Evolutionary conservation across 1,140 invertebrate genomes (phyloP).

Genomic region (Panonychus citri): DNA sequence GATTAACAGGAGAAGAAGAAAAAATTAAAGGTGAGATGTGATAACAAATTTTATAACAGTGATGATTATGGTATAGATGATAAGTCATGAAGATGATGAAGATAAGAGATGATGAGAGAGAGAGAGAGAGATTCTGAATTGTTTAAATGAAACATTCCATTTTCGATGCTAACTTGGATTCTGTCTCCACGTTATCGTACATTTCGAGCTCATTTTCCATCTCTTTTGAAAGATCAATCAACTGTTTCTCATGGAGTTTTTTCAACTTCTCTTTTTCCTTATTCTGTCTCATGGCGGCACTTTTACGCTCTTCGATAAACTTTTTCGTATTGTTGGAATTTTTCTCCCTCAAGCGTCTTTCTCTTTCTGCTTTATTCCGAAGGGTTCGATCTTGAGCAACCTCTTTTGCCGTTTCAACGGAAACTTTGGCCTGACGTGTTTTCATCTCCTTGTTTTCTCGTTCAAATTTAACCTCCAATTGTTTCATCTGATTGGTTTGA

Average conservation of each 20-base stretch:
- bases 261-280: conserved; percentile 83
- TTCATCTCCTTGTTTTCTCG: conserved; percentile 91
- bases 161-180: conserved; percentile 69
- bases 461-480: conserved; percentile 55
- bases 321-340: conserved; percentile 98
- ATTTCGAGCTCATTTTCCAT: conserved; percentile 44
- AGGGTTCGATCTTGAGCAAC: conserved; percentile 86
- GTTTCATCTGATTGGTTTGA: conserved; percentile 67
- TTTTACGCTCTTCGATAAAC: conserved; percentile 88
- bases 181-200: conserved; percentile 80
- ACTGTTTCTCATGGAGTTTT: conserved; percentile 69
- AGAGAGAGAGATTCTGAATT: no score
- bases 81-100: no score
- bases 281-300: conserved; percentile 60
- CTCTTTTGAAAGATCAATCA: conserved; percentile 21
- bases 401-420: conserved; percentile 86
- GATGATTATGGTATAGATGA: no score
- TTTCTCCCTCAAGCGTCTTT: conserved; percentile 63
- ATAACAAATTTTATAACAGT: neutral
- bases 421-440: conserved; percentile 73
- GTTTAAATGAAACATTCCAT: conserved; percentile 56
- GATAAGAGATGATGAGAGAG: no score
- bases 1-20: no score
- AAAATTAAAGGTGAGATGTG: neutral
- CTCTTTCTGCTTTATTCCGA: conserved; percentile 89